Conservation (phyloP, 2,888 invertebrate genomes). For the Aphidoletes aphidimyza region DNA sequence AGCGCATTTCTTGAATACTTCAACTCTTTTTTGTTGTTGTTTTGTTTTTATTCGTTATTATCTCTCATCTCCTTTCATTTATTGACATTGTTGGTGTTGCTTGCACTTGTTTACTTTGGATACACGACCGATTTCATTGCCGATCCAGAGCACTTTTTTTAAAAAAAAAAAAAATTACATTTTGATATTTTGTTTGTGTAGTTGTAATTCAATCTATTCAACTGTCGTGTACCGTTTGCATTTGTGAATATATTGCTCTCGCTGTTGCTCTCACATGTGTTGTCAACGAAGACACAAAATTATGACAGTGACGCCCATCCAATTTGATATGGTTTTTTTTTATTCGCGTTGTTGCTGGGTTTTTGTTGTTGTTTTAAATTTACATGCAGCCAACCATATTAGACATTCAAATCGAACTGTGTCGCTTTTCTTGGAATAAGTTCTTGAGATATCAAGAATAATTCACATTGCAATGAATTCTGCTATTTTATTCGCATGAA, state of each 20-base stretch:
- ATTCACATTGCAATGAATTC: slow-evolving; percentile 6
- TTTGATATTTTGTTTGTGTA: neutral
- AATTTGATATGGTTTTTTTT: neutral
- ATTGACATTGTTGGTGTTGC: too few species aligned
- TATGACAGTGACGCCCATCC: neutral
- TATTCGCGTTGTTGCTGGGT: neutral
- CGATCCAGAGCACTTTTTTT: too few species aligned
- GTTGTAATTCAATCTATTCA: slow-evolving; percentile 32
- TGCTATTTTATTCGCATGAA: neutral
- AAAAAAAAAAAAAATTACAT: too few species aligned
- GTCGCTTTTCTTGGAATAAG: neutral
- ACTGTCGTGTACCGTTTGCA: slow-evolving; percentile 4
- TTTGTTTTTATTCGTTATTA: too few species aligned
- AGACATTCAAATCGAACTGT: slow-evolving; percentile 17
- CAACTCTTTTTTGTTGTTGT: too few species aligned
- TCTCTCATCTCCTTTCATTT: too few species aligned
- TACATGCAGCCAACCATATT: neutral
- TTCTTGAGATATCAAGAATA: slow-evolving; percentile 42
- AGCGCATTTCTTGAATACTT: slow-evolving; percentile 25
- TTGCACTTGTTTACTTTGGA: neutral
- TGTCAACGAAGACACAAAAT: too few species aligned
- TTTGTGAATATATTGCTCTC: neutral
- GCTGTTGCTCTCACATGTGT: too few species aligned
- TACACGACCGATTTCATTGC: too few species aligned
- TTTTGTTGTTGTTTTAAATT: neutral